Evolutionary conservation across 2,797 vertebrate genomes (phyloP).

Genomic region (Sebastes matsubarae): DNA sequence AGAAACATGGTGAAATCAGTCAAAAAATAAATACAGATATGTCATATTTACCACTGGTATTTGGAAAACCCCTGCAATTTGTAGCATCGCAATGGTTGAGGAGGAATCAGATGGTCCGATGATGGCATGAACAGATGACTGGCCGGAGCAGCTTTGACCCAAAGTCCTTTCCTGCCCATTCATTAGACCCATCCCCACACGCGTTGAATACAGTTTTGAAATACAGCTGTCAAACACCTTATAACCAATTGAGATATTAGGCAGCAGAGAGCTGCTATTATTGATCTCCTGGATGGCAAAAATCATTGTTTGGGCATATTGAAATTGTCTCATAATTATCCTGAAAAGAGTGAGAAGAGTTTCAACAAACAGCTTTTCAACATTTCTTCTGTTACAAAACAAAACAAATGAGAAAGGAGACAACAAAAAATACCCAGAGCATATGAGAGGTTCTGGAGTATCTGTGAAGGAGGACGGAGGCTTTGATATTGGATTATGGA

Average conservation of each 20-base stretch:
- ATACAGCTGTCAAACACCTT: constrained; percentile 80
- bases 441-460: constrained; percentile 66
- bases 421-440: constrained; percentile 69
- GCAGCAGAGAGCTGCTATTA: constrained; percentile 78
- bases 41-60: no score
- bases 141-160: no score
- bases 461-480: constrained; percentile 63
- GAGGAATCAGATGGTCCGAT: no score
- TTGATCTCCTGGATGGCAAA: constrained; percentile 85
- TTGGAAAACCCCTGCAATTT: no score
- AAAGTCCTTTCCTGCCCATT: no score
- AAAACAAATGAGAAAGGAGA: no score
- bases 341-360: constrained; percentile 41
- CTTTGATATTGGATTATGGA: constrained; percentile 65
- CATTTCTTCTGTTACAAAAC: not conserved
- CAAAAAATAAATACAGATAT: no score
- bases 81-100: no score
- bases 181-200: no score
- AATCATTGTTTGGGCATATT: constrained; percentile 84
- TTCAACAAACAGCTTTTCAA: not conserved
- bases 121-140: no score
- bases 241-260: constrained; percentile 79
- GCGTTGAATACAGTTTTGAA: constrained; percentile 56
- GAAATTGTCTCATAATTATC: constrained; percentile 78
- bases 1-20: no score